Evolutionary conservation across 2,797 vertebrate genomes (phyloP), one percentile per base, ranked within the genome.

Genomic region (Thalassophryne amazonica): DNA sequence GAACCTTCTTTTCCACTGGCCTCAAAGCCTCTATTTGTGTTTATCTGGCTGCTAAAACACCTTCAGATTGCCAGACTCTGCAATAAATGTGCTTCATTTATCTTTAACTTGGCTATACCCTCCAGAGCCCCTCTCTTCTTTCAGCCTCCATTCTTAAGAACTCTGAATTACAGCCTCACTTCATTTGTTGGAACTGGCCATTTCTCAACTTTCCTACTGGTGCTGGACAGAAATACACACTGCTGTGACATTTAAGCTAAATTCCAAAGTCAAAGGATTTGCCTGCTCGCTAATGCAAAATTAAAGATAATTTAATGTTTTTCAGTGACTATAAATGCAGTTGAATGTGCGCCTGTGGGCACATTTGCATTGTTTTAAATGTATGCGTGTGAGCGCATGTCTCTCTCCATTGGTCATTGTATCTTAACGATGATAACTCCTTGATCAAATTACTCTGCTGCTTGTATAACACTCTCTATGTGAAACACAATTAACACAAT

Each of bases 401-500:
- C 23, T 58, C 34, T 14, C 25, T 39, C 18, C 24, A 15, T 50
- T 8, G 7, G 23, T 28, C 56, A 36, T 73, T 45, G 57, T 72
- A 59, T 82, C 81, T 86, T 78, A 32, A 81, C n/a, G n/a, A n/a
- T 86, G 34, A 66, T 60, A 71, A 76, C 37, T 31, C 36, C 51
- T 69, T 83, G 71, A 88, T 83, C 43, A 32, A 63, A 86, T 90
- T 86, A 75, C 70, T 70, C 56, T 68, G 67, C 56, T 58, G 63
- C 69, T 78, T 88, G 86, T 88, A 69, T 30, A 69, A 88, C 85
- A 85, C 41, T 53, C 51, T 65, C 25, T 73, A 75, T 64, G 51
- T 75, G 72, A 80, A 70, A 71, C 68, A 46, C 58, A 71, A 82
- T 85, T 89, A 87, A 79, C 57, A 45, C 56, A 55, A 87, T 89